phyloP scores from a whole-genome alignment of 2,888 invertebrate genomes.

The Parascotia fuliginaria region DNA sequence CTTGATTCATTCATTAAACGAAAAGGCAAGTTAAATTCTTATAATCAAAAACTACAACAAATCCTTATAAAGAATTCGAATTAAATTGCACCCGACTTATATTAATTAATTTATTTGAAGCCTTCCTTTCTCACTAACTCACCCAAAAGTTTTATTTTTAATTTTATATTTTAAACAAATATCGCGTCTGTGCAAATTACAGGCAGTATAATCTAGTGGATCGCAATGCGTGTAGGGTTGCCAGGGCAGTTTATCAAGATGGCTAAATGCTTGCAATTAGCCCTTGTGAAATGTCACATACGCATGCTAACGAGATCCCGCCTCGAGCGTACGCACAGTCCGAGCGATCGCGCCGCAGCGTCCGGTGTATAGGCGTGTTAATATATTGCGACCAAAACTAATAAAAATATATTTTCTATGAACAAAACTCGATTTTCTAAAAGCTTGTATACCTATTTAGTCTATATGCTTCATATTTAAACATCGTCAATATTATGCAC shows the following conservation, averaged over 20 bases:
- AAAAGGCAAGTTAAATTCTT: too few species aligned
- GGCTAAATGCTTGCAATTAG: slow-evolving; percentile 84
- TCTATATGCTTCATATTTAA: too few species aligned
- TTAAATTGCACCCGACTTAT: not conserved
- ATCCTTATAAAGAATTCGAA: not conserved
- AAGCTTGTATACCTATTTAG: too few species aligned
- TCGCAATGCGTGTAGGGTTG: slow-evolving; percentile 62
- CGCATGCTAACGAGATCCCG: slow-evolving; percentile 82
- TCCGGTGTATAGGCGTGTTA: slow-evolving; percentile 21
- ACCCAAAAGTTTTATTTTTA: slow-evolving; percentile 3
- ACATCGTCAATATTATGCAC: too few species aligned
- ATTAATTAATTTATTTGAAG: slow-evolving; percentile 9
- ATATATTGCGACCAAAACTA: slow-evolving; percentile 31
- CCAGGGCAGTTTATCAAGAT: slow-evolving; percentile 79
- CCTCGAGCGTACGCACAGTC: slow-evolving; percentile 58
- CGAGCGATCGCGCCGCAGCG: slow-evolving; percentile 13
- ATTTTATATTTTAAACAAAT: slow-evolving; percentile 18
- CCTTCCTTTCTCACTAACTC: slow-evolving; percentile 11
- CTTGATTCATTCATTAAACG: too few species aligned
- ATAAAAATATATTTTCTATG: too few species aligned
- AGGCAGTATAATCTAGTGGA: slow-evolving; percentile 47
- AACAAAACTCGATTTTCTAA: too few species aligned
- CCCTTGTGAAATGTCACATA: slow-evolving; percentile 84
- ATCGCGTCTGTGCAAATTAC: slow-evolving; percentile 53
- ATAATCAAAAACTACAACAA: too few species aligned